Evolutionary conservation across 2,888 invertebrate species (phyloP), one percentile per base, ranked within the genome.

Genomic region (Stictocephala bisonia): DNA sequence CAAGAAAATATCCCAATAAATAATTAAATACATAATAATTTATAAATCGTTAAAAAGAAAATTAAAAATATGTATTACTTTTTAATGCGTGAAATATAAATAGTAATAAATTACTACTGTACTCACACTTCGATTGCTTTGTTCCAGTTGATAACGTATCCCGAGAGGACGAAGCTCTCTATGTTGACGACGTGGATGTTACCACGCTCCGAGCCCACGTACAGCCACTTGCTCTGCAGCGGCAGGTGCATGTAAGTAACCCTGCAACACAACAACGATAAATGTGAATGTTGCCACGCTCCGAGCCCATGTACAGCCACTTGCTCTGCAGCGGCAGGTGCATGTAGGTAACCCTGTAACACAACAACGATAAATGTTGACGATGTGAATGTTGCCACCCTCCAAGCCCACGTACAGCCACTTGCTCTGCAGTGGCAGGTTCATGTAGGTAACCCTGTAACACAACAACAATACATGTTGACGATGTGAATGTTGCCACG

Each of bases 81-180:
- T n/a, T n/a, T n/a, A n/a, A n/a, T n/a, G n/a, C n/a, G n/a, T n/a
- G n/a, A n/a, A n/a, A n/a, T n/a, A n/a, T n/a, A n/a, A n/a, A n/a
- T n/a, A n/a, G n/a, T n/a, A n/a, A n/a, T n/a, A n/a, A n/a, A n/a
- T n/a, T n/a, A n/a, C n/a, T n/a, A n/a, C n/a, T n/a, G 78, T 86
- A 93, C 95, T 93, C 87, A 99, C 97, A 97, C 89, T 91, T 99
- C 99, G 85, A 99, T 99, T 82, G 98, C 97, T 88, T 99, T 99
- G 89, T 99, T 99, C 99, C 99, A 99, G 89, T 99, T 98, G 88
- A 99, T 97, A 85, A 97, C 91, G 88, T 99, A 99, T 78, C 98
- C 97, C 83, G 97, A 97, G 81, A 99, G 90, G 82, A 91, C 89
- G 87, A 99, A 99, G 81, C 93, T 92, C 86, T 98, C 98, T 81